These are phyloP conservation scores for Misgurnus anguillicaudatus DNA, from an alignment of 2,113 vertebrate species.

Conservation along the genomic window DNA sequence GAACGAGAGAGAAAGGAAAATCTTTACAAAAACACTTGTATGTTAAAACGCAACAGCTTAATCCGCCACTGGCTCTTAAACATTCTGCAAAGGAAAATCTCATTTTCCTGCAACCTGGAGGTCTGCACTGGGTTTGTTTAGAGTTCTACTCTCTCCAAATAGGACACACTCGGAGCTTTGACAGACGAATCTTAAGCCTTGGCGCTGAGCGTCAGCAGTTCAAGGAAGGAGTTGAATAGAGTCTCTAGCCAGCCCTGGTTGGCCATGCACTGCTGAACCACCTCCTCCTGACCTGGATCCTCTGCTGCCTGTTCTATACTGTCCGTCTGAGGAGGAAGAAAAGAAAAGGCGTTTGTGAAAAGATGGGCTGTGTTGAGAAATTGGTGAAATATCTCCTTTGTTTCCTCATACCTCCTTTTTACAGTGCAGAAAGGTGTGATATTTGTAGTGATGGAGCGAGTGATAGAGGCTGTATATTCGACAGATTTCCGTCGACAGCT, in stretches of 20 bases:
- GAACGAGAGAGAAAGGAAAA: slow-evolving; percentile 47
- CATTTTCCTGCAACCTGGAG: slow-evolving; percentile 29
- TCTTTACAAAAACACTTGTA: slow-evolving; percentile 47
- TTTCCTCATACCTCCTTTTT: slow-evolving; percentile 83
- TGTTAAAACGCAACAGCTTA: slow-evolving; percentile 41
- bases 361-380: not conserved
- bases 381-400: not conserved
- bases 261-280: slow-evolving; percentile 92
- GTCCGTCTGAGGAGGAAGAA: slow-evolving; percentile 75
- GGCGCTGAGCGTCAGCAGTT: slow-evolving; percentile 79
- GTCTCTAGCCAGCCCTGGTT: slow-evolving; percentile 89
- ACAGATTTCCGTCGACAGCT: slow-evolving; percentile 83
- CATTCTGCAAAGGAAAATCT: slow-evolving; percentile 43
- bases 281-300: slow-evolving; percentile 90
- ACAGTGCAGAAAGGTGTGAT: slow-evolving; percentile 93
- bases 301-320: slow-evolving; percentile 84
- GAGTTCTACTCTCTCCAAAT: not conserved
- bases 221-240: slow-evolving; percentile 85
- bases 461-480: slow-evolving; percentile 90
- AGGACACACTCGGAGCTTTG: slow-evolving; percentile 1
- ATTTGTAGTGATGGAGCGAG: slow-evolving; percentile 93
- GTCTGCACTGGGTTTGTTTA: slow-evolving; percentile 5
- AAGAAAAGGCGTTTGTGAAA: not conserved
- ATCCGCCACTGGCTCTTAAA: slow-evolving; percentile 34
- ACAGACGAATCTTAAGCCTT: slow-evolving; percentile 62